phyloP scores from a whole-genome alignment of 2,888 invertebrate genomes.

The Odiellus spinosus region DNA sequence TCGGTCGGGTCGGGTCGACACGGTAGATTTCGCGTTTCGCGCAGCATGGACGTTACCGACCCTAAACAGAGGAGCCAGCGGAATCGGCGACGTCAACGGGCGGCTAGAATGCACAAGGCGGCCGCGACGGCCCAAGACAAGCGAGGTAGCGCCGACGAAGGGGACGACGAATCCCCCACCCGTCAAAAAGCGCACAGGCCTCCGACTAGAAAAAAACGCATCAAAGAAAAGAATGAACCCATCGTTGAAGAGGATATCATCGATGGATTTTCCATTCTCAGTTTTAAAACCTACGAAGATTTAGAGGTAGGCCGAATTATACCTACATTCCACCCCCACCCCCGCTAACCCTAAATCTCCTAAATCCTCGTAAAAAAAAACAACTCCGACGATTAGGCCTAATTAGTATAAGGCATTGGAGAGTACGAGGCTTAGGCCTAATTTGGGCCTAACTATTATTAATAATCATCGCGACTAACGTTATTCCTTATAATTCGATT shows the following conservation, averaged over 20 bases:
- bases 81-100: not conserved
- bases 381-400: too few species aligned
- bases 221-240: slow-evolving; percentile 10
- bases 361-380: too few species aligned
- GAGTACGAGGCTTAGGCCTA: too few species aligned
- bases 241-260: slow-evolving; percentile 75
- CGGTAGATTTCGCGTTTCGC: too few species aligned
- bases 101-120: not conserved
- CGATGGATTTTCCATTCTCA: slow-evolving; percentile 92
- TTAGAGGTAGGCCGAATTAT: slow-evolving; percentile 60
- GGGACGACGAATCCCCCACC: slow-evolving; percentile 9
- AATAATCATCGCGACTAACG: too few species aligned
- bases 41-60: not conserved
- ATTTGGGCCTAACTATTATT: too few species aligned
- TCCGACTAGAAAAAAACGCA: slow-evolving; percentile 14
- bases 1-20: too few species aligned
- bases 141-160: slow-evolving; percentile 9
- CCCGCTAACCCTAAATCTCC: too few species aligned
- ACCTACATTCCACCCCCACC: too few species aligned
- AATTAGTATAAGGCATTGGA: too few species aligned
- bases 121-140: slow-evolving; percentile 3
- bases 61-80: not conserved
- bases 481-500: too few species aligned
- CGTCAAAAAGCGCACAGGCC: slow-evolving; percentile 9
- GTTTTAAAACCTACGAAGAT: slow-evolving; percentile 88